phyloP scores from a whole-genome alignment of 2,888 invertebrate genomes.

The Branchinecta sandiegonensis region DNA sequence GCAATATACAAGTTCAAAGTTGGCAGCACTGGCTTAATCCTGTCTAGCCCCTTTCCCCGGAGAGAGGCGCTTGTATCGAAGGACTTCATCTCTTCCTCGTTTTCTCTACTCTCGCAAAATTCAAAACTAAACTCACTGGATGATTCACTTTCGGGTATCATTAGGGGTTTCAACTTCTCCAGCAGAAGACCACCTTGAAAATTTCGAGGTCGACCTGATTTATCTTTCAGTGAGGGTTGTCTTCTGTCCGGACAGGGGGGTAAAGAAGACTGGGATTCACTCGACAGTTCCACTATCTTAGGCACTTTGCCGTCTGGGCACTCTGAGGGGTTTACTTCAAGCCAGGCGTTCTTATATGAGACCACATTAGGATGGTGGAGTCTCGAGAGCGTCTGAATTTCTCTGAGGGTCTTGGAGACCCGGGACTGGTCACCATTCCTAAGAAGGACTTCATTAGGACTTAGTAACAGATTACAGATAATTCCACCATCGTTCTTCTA shows the following conservation, averaged over 20 bases:
- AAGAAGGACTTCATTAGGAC: neutral
- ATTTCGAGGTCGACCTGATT: no score
- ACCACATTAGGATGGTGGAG: conserved; percentile 9
- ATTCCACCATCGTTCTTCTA: no score
- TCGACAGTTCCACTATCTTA: neutral
- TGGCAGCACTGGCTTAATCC: neutral
- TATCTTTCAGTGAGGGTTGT: neutral
- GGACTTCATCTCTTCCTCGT: neutral
- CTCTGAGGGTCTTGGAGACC: neutral
- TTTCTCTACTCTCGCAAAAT: neutral
- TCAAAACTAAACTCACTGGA: neutral
- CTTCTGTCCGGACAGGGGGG: neutral
- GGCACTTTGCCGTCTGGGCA: neutral
- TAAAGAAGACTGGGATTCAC: conserved; percentile 1
- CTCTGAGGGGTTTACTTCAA: neutral
- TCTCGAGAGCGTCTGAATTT: neutral
- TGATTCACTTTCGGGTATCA: neutral
- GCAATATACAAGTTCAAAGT: conserved; percentile 1
- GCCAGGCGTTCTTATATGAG: conserved; percentile 10
- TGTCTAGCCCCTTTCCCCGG: neutral
- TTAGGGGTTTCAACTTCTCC: neutral
- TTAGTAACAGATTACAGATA: no score
- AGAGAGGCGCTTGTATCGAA: neutral
- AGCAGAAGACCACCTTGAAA: no score
- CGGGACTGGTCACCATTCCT: neutral